Percentiles rank a stretch among this genome's conserved stretches.
Evolutionary conservation across 2,113 vertebrate species (phyloP).

Genomic region (Gallinago media): DNA sequence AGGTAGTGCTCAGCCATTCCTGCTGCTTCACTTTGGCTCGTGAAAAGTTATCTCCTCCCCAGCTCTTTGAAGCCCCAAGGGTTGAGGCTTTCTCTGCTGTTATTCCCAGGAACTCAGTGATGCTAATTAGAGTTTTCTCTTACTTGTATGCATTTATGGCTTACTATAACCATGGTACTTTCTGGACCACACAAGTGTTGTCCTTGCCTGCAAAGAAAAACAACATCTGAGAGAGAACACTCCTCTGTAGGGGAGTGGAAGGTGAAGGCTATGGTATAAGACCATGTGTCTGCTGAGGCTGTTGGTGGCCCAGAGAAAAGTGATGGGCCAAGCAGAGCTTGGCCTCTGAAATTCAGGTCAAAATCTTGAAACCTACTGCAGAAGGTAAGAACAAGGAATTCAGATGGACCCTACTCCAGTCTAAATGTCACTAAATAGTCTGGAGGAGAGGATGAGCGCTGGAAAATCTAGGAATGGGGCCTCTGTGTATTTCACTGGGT

Average conservation of each 20-base stretch:
- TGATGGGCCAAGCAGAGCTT: neutral
- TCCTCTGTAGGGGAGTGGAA: neutral
- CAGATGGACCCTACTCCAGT: neutral
- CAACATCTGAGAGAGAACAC: neutral
- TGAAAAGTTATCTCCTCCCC: neutral
- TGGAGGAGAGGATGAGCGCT: neutral
- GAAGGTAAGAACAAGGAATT: neutral
- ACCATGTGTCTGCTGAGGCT: neutral
- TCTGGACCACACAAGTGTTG: neutral
- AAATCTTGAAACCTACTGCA: neutral
- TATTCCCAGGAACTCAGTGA: neutral
- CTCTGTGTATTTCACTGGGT: neutral
- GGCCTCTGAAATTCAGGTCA: neutral
- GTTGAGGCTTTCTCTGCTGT: neutral
- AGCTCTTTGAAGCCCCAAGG: neutral
- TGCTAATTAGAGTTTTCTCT: neutral
- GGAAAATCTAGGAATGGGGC: neutral
- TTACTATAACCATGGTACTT: rapidly evolving
- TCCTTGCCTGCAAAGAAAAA: neutral
- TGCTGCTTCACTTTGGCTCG: rapidly evolving
- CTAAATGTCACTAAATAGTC: neutral
- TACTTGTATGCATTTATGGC: neutral
- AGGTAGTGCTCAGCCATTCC: conserved; percentile 71
- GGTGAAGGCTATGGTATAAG: neutral
- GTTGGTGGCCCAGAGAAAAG: neutral